Evolutionary conservation across 2,888 invertebrate genomes (phyloP).

Genomic region (Orchesellides sinensis): DNA sequence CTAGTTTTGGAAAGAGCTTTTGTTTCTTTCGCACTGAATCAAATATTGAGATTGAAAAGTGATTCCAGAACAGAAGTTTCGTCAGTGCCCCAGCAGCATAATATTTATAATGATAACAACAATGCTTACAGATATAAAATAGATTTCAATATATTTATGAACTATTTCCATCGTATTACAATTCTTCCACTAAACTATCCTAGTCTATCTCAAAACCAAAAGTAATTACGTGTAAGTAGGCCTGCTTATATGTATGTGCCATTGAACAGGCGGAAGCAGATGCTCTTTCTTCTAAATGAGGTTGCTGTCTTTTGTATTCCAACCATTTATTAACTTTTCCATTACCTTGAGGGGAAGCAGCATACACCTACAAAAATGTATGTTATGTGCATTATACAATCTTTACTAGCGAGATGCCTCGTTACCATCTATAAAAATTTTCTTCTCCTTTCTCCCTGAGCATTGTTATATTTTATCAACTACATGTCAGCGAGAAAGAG

Average conservation of each 20-base stretch:
- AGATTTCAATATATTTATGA: constrained; percentile 53
- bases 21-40: too few species aligned
- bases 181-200: constrained; percentile 7
- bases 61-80: too few species aligned
- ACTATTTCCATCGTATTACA: constrained; percentile 10
- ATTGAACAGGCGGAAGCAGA: constrained; percentile 65
- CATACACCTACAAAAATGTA: not conserved
- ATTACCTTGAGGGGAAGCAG: constrained; percentile 65
- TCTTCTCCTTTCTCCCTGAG: constrained; percentile 3
- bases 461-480: constrained; percentile 31
- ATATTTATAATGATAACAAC: constrained; percentile 37
- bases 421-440: not conserved
- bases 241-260: constrained; percentile 38
- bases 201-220: constrained; percentile 49
- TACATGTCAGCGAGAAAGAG: not conserved
- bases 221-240: constrained; percentile 64
- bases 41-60: constrained; percentile 9
- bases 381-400: not conserved
- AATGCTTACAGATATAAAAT: constrained; percentile 28
- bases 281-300: constrained; percentile 67
- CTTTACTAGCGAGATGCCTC: not conserved
- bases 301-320: constrained; percentile 58
- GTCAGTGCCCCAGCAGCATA: constrained; percentile 6
- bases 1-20: too few species aligned
- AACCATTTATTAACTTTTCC: constrained; percentile 66